A percentile compares a stretch with the other conserved stretches of the same genome.
These are phyloP conservation scores for Antheraea mylitta DNA, from an alignment of 1,140 invertebrate species.

Conservation along the genomic window DNA sequence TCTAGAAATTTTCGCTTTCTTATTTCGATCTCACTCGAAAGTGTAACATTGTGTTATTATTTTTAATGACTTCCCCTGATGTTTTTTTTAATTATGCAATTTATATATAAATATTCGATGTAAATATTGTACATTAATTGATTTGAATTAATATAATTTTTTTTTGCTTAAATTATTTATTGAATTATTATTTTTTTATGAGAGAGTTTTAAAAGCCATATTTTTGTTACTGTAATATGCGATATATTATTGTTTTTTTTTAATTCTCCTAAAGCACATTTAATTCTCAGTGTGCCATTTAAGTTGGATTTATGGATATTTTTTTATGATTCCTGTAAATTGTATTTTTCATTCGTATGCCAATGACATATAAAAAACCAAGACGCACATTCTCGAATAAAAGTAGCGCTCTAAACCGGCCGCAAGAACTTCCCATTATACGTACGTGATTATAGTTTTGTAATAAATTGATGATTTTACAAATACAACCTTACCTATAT, in stretches of 20 bases:
- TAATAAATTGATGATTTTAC: no score
- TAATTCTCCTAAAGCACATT: conserved; percentile 20
- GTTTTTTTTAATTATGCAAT: conserved; percentile 50
- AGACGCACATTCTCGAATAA: no score
- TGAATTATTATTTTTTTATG: conserved; percentile 53
- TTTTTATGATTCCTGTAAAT: conserved; percentile 51
- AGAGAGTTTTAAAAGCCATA: conserved; percentile 65
- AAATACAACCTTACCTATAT: no score
- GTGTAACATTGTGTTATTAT: conserved; percentile 16
- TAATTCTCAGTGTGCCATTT: conserved; percentile 56
- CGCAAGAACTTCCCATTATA: no score
- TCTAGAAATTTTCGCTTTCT: conserved; percentile 51
- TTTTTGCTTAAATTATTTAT: conserved; percentile 73
- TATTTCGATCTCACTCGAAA: conserved; percentile 43
- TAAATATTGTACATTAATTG: conserved; percentile 77
- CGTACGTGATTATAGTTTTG: no score
- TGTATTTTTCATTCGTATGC: conserved; percentile 27
- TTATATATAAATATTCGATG: conserved; percentile 69
- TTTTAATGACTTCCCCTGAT: conserved; percentile 42
- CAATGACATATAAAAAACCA: no score
- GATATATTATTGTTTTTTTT: conserved; percentile 46
- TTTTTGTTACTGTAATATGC: conserved; percentile 56
- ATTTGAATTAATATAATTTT: conserved; percentile 32
- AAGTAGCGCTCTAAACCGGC: no score
- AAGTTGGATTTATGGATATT: conserved; percentile 36